Percentiles rank a stretch among this genome's conserved stretches.
Evolutionary conservation across 2,888 invertebrate genomes (phyloP).

Genomic region (Xestia ashworthii): DNA sequence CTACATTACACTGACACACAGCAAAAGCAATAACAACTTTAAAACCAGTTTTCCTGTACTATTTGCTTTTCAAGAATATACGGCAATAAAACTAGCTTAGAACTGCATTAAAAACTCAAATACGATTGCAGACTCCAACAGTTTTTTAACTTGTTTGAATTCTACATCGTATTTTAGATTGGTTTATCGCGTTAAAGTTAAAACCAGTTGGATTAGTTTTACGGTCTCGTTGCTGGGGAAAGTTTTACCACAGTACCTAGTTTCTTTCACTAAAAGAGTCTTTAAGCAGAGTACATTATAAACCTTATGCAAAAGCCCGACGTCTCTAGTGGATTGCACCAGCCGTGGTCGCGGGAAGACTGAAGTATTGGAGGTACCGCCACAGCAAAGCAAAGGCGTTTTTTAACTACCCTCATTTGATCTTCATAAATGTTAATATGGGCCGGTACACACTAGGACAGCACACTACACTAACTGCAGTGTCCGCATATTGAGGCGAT

Average conservation of each 20-base stretch:
- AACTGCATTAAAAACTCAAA: slow-evolving; percentile 25
- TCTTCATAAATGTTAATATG: too few species aligned
- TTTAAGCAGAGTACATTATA: background rate
- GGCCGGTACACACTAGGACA: too few species aligned
- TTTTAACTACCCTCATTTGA: too few species aligned
- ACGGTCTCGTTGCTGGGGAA: background rate
- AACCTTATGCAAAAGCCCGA: too few species aligned
- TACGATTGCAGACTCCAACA: slow-evolving; percentile 5
- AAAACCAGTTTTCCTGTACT: background rate
- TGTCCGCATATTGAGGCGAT: too few species aligned
- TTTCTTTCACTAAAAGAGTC: background rate
- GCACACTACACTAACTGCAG: too few species aligned
- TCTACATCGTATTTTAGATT: slow-evolving; percentile 29
- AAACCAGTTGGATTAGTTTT: slow-evolving; percentile 30
- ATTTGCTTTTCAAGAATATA: slow-evolving; percentile 15
- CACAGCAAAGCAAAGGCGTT: too few species aligned
- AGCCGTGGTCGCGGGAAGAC: too few species aligned
- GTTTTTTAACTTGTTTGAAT: slow-evolving; percentile 31
- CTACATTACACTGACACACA: too few species aligned
- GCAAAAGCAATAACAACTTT: slow-evolving; percentile 24
- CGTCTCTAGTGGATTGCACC: too few species aligned
- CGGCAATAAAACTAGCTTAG: slow-evolving; percentile 5
- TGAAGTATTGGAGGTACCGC: too few species aligned
- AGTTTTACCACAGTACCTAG: background rate
- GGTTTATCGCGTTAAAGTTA: slow-evolving; percentile 22